phyloP scores from a whole-genome alignment of 1,140 invertebrate species.

The Apocrypta bakeri region DNA sequence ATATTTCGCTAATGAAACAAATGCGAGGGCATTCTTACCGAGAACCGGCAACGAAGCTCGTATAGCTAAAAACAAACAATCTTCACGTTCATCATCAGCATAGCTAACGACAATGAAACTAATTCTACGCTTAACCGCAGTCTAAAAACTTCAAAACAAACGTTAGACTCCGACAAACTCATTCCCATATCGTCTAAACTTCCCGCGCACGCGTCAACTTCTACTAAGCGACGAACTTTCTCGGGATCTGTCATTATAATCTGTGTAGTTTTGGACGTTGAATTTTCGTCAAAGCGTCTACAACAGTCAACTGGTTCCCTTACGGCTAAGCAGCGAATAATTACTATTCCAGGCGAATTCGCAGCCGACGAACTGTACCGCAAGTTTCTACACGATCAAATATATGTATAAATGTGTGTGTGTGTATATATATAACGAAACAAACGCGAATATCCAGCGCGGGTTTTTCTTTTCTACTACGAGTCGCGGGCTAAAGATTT shows the following conservation, averaged over 20 bases:
- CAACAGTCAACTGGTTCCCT: not conserved
- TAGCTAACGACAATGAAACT: not conserved
- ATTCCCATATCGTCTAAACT: too few species aligned
- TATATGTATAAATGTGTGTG: too few species aligned
- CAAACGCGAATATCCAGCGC: slow-evolving; percentile 18
- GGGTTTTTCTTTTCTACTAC: not conserved
- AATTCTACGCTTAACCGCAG: not conserved
- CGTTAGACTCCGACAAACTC: not conserved
- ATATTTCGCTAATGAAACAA: too few species aligned
- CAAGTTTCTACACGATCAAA: slow-evolving; percentile 1
- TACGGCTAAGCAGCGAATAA: not conserved
- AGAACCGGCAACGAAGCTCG: not conserved
- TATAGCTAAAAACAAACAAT: not conserved
- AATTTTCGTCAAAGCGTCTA: not conserved
- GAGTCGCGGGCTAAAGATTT: not conserved
- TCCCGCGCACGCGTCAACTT: not conserved
- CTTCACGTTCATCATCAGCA: not conserved
- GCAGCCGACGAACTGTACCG: not conserved
- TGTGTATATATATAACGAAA: too few species aligned
- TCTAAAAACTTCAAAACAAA: not conserved
- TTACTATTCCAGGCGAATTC: slow-evolving; percentile 19
- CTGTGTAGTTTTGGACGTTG: too few species aligned
- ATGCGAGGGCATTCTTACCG: not conserved
- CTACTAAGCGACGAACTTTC: not conserved
- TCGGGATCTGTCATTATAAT: not conserved